Evolutionary conservation across 1,140 invertebrate species (phyloP), one percentile per base, ranked within the genome.

Genomic region (Drosophila tropicalis): DNA sequence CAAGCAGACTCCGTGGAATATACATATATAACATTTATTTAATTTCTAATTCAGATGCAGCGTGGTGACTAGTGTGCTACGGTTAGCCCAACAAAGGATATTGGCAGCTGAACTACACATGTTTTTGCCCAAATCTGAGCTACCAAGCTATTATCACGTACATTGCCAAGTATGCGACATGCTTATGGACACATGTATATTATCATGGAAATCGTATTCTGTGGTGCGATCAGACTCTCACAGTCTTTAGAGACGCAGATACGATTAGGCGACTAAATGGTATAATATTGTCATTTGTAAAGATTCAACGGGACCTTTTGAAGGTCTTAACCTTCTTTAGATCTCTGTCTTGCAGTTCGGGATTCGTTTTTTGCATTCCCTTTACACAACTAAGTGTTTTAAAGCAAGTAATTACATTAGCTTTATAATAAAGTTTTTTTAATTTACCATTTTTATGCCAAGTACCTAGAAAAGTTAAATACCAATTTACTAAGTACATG

Each of bases 1-100:
- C 19, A 47, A 47, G 15, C 44, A 47, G 17, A 19, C 17, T 51
- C 44, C 17, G 9, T 51, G 44, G 44, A 51, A 63, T 62, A 36
- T 40, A 34, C 25, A 72, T 67, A 40, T 17, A 70, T 47, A 32
- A 69, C 70, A 79, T 62, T 70, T 75, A 87, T 73, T 79, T 67
- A 90, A 90, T 87, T 90, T 90, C 86, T 81, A 90, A 90, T 90
- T 87, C 86, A 83, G 79, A 87, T 82, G 76, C 83, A 86, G 70
- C 74, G 74, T 73, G 86, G 79, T 80, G 69, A 76, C 65, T 64
- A 56, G 44, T 67, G 54, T 41, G 74, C 62, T 75, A 19, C 57
- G 65, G 60, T 61, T 57, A 62, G 62, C 69, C 70, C 72, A 72
- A 76, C 78, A 86, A 80, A 64, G 71, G 76, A 81, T 75, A 72